Evolutionary conservation across 2,113 vertebrate genomes (phyloP).

Genomic region (Kryptolebias marmoratus): DNA sequence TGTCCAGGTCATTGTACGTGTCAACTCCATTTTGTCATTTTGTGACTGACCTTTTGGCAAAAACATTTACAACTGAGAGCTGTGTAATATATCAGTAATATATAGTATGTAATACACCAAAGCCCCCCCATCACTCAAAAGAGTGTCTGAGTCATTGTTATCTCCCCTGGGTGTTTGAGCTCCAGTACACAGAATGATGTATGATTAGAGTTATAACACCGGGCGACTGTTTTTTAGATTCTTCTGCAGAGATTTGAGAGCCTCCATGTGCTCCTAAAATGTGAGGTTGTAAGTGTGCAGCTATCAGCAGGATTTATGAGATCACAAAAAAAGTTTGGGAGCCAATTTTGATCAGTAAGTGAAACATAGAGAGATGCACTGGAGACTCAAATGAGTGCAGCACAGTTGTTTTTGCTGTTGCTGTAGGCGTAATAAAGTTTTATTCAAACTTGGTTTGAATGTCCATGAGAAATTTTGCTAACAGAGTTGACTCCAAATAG

Average conservation of each 20-base stretch:
- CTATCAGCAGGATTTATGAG: slow-evolving; percentile 11
- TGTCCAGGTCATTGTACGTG: slow-evolving; percentile 33
- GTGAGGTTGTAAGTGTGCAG: neutral
- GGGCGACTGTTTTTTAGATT: neutral
- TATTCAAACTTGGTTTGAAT: no score
- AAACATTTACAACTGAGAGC: slow-evolving; percentile 8
- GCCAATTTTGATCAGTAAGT: neutral
- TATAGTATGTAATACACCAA: neutral
- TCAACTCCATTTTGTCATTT: slow-evolving; percentile 6
- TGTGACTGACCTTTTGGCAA: slow-evolving; percentile 8
- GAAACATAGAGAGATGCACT: no score
- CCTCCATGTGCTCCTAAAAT: slow-evolving; percentile 3
- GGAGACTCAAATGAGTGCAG: neutral
- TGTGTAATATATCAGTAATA: slow-evolving; percentile 1
- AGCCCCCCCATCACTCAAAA: slow-evolving; percentile 1
- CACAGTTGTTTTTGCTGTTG: neutral
- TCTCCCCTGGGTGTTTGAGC: slow-evolving; percentile 1
- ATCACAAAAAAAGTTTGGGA: neutral
- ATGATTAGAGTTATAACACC: slow-evolving; percentile 1
- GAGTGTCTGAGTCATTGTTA: neutral
- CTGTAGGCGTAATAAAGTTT: neutral
- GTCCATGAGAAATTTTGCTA: no score
- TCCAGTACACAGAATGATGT: neutral
- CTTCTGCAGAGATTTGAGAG: neutral
- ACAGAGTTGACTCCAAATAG: no score